Conservation (phyloP, 2,113 vertebrate species). For the Henicopernis longicauda region DNA sequence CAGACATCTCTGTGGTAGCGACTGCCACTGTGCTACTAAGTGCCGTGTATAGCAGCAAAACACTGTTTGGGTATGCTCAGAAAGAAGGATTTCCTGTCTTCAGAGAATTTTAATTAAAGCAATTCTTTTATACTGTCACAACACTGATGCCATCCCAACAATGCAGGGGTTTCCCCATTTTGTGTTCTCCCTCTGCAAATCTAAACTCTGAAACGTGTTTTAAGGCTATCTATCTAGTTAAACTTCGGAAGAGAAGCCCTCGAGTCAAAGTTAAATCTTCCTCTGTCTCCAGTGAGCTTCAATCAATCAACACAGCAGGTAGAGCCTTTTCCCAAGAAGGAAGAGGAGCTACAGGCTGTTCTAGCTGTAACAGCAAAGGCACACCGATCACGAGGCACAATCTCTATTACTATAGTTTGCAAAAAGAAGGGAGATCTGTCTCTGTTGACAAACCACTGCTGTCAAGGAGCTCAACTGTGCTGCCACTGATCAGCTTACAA, state of each 20-base stretch:
- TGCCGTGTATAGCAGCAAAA: fast-evolving
- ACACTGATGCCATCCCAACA: background rate
- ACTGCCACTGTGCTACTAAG: background rate
- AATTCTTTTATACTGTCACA: conserved; percentile 7
- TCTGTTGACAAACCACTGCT: background rate
- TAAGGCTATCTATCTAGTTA: conserved; percentile 2
- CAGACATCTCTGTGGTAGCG: background rate
- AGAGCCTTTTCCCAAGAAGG: background rate
- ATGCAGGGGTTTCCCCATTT: background rate
- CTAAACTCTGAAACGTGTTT: background rate
- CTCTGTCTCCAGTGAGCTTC: background rate
- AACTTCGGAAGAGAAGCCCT: background rate
- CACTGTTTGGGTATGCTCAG: background rate
- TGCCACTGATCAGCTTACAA: background rate
- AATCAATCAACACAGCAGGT: conserved; percentile 52
- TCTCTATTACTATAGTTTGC: background rate
- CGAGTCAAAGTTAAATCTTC: conserved; percentile 36
- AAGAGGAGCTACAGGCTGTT: conserved; percentile 10
- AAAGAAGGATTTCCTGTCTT: background rate
- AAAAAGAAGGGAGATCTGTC: background rate
- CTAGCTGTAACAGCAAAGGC: background rate
- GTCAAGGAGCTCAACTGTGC: background rate
- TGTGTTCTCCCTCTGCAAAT: background rate
- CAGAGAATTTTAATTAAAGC: conserved; percentile 41
- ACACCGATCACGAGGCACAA: background rate